Evolutionary conservation across 2,797 vertebrate species (phyloP), one percentile per base, ranked within the genome.

Genomic region (Poeciliopsis gracilis): DNA sequence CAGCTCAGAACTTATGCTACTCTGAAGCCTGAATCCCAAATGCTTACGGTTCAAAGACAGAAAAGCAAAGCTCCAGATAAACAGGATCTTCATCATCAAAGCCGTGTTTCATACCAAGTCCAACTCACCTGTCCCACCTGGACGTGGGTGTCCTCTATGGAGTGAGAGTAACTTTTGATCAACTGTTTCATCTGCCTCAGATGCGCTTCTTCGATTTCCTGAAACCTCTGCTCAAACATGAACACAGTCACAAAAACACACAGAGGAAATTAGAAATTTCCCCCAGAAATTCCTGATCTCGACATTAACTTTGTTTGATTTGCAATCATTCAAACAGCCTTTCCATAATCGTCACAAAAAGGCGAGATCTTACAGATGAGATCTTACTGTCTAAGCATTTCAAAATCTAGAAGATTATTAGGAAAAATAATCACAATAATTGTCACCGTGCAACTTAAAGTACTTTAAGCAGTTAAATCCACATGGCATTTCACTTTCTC

Each of bases 141-240:
- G 18, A 99, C 97, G 0, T 99, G 98, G 0, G 98, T 99, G 91
- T 99, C 97, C 84, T 99, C 98, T 76, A 98, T 95, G 0, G 98
- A 98, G 91, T 99, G 98, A 0, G 97, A 97, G 57, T 97, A 99
- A 73, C 96, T 96, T 86, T 97, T 96, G 49, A 99, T 96, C 86
- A 99, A 95, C 2, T 95, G 95, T 85, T 99, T 99, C 97, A 98
- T 98, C 92, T 98, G 97, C 36, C 93, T 92, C 72, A 99, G 92
- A 83, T 99, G 97, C 20, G 93, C 81, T 86, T 98, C 97, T 67
- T 99, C 98, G 12, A 98, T 96, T 86, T 96, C 96, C 87, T 99
- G 98, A 93, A 99, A 98, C 79, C 94, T 97, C 98, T 98, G 49
- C 73, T 76, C 77, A 57, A 59, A 75, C 45, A 80, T 28, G 82